Evolutionary conservation across 2,113 vertebrate genomes (phyloP).

Genomic region (Tragulus kanchil): DNA sequence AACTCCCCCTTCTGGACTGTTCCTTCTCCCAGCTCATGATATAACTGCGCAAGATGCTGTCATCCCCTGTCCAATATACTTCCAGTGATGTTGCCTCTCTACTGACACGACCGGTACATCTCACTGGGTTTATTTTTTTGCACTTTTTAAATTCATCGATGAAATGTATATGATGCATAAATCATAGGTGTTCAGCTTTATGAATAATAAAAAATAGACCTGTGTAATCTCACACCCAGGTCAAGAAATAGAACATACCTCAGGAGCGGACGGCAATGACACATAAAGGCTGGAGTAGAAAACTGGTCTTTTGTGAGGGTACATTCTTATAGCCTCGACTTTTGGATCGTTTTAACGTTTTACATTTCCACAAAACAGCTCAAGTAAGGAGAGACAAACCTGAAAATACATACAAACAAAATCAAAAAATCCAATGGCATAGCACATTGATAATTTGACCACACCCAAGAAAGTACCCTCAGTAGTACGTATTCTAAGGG

Average conservation of each 20-base stretch:
- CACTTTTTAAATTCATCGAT: not conserved
- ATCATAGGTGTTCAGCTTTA: not conserved
- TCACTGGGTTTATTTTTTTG: not conserved
- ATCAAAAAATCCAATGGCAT: not conserved
- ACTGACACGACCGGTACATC: not conserved
- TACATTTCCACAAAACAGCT: not conserved
- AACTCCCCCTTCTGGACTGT: constrained; percentile 48
- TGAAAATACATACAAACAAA: not conserved
- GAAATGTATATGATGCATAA: not conserved
- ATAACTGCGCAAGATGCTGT: not conserved
- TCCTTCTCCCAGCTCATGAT: not conserved
- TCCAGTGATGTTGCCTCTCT: not conserved
- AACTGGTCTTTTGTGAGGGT: not conserved
- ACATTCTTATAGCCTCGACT: not conserved
- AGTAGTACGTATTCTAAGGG: not conserved
- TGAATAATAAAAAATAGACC: not conserved
- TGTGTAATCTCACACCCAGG: not conserved
- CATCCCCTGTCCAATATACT: not conserved
- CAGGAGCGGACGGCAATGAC: not conserved
- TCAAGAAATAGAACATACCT: not conserved
- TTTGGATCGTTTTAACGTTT: not conserved
- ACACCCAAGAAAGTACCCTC: not conserved
- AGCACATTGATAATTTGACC: not conserved
- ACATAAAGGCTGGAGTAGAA: no score
- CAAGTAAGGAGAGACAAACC: not conserved